Evolutionary conservation across 1,140 invertebrate species (phyloP).

Genomic region (Drosophila pandora): DNA sequence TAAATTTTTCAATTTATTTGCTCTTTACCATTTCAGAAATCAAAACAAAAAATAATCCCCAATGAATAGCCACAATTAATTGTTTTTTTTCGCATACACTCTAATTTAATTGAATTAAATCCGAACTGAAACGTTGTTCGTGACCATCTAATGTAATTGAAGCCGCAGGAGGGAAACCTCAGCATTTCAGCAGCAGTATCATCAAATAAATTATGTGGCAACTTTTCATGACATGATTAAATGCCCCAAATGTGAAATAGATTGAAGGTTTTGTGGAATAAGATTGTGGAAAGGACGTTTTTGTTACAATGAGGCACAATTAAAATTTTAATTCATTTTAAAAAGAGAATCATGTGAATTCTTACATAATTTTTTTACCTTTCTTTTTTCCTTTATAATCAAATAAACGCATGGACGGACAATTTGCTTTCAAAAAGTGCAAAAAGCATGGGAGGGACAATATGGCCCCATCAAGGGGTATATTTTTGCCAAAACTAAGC

Average conservation of each 20-base stretch:
- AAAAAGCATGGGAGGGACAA: no score
- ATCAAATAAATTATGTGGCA: slow-evolving; percentile 22
- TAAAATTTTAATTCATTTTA: not conserved
- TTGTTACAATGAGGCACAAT: not conserved
- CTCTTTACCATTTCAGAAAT: not conserved
- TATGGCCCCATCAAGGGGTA: no score
- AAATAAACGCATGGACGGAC: no score
- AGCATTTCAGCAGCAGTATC: not conserved
- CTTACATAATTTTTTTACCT: no score
- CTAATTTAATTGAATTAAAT: slow-evolving; percentile 23
- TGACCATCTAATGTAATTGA: slow-evolving; percentile 14
- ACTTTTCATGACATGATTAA: slow-evolving; percentile 13
- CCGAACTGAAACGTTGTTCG: not conserved
- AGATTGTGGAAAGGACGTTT: not conserved
- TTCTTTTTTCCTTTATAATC: no score
- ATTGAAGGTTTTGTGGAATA: not conserved
- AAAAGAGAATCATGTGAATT: no score
- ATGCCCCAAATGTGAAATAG: slow-evolving; percentile 12
- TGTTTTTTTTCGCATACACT: slow-evolving; percentile 2
- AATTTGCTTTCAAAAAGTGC: no score
- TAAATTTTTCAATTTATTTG: slow-evolving; percentile 31
- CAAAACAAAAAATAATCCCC: slow-evolving; percentile 16
- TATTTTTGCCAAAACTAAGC: no score
- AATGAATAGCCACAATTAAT: slow-evolving; percentile 18
- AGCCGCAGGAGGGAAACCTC: slow-evolving; percentile 1